Percentiles rank a stretch among this genome's conserved stretches.
Conservation (phyloP, 2,113 vertebrate genomes). For the Malurus melanocephalus region DNA sequence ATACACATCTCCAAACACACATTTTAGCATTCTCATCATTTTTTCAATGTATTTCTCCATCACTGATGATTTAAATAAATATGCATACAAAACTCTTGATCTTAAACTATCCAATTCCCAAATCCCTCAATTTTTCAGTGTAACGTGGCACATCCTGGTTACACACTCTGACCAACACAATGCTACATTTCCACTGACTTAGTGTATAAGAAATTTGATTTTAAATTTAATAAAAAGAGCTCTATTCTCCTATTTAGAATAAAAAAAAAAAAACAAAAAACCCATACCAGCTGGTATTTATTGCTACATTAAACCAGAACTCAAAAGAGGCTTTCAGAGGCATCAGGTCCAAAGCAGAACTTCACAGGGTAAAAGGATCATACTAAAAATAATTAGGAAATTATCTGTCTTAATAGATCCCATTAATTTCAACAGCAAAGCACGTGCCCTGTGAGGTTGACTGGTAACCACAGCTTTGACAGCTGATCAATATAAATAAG, state of each 20-base stretch:
- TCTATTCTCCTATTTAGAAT: background rate
- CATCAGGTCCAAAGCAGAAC: background rate
- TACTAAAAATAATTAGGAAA: background rate
- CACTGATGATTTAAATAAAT: background rate
- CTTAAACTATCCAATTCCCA: background rate
- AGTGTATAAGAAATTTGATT: background rate
- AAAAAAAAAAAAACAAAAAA: background rate
- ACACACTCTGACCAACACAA: background rate
- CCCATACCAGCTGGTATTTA: background rate
- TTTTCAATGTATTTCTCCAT: background rate
- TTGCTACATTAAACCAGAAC: background rate
- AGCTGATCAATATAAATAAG: background rate
- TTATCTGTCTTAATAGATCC: background rate
- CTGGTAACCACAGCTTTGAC: background rate
- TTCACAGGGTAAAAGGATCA: background rate
- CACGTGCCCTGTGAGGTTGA: background rate
- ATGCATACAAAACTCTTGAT: background rate
- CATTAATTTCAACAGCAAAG: background rate
- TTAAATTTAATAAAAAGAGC: background rate
- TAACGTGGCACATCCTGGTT: too few relatives aligned
- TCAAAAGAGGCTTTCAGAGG: background rate
- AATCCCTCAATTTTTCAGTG: fast-evolving
- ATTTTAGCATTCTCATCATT: background rate
- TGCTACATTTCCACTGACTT: background rate
- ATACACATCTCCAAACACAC: background rate